A percentile compares a stretch with the other conserved stretches of the same genome.
These are phyloP conservation scores for Phoenicopterus ruber DNA, from an alignment of 2,113 vertebrate genomes.

Conservation along the genomic window DNA sequence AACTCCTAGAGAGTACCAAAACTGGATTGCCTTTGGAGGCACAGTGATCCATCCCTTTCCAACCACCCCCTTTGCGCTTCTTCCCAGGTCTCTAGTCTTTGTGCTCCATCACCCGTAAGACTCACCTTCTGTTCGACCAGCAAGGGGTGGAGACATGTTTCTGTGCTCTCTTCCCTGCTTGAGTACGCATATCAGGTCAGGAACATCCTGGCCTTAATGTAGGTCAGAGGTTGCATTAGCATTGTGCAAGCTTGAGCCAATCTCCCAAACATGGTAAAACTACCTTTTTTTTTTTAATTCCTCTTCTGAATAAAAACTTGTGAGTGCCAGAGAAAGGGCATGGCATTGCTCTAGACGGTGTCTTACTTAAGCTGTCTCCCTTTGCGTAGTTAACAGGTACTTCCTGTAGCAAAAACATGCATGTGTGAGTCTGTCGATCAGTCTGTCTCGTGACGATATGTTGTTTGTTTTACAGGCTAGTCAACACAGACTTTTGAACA, in stretches of 20 bases:
- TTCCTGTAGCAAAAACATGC: background rate
- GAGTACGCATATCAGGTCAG: background rate
- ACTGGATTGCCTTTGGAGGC: background rate
- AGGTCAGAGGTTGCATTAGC: background rate
- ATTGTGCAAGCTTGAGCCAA: background rate
- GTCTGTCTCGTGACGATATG: background rate
- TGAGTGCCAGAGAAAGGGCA: background rate
- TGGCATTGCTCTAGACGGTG: background rate
- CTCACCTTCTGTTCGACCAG: background rate
- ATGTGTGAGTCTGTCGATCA: background rate
- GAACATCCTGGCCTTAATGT: background rate
- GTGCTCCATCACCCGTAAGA: background rate
- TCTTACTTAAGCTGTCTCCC: background rate
- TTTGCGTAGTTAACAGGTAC: background rate
- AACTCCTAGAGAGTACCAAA: background rate
- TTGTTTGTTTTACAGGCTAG: background rate
- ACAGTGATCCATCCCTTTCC: background rate
- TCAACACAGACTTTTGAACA: background rate
- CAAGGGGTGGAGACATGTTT: background rate
- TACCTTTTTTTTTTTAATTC: background rate
- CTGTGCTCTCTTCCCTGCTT: background rate
- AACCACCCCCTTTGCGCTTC: accelerated
- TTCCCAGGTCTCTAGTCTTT: background rate
- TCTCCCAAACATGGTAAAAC: background rate
- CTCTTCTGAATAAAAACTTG: background rate